Evolutionary conservation across 2,113 vertebrate genomes (phyloP).

Genomic region (Ammodytes marinus): DNA sequence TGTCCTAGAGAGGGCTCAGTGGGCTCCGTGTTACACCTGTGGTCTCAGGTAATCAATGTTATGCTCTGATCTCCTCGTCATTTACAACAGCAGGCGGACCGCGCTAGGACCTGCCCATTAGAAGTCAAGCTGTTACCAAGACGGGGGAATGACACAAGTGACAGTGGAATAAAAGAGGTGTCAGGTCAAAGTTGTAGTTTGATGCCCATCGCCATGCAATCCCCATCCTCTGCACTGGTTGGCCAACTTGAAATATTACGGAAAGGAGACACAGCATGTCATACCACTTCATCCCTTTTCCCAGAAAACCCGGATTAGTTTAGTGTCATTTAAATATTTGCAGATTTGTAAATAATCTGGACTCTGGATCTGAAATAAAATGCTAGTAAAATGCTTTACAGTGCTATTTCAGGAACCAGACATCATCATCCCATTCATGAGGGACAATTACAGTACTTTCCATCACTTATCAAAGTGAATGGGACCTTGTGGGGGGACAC

Average conservation of each 20-base stretch:
- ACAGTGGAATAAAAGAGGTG: background rate
- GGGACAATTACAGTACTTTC: constrained; percentile 47
- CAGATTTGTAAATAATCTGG: constrained; percentile 67
- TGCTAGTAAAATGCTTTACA: constrained; percentile 15
- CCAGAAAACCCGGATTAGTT: constrained; percentile 70
- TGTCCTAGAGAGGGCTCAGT: constrained; percentile 53
- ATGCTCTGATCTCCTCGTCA: constrained; percentile 44
- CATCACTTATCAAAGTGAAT: constrained; percentile 11
- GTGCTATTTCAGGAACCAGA: constrained; percentile 52
- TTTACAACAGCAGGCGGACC: constrained; percentile 15
- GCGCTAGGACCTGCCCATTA: constrained; percentile 25
- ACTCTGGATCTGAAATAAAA: constrained; percentile 3
- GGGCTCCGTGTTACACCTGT: constrained; percentile 67
- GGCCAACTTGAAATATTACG: constrained; percentile 65
- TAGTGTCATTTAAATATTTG: constrained; percentile 63
- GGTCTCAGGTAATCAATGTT: constrained; percentile 66
- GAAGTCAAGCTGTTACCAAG: constrained; percentile 45
- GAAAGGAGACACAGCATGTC: constrained; percentile 25
- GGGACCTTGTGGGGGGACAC: background rate
- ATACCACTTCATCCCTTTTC: constrained; percentile 57
- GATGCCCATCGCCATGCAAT: background rate
- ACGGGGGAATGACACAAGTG: background rate
- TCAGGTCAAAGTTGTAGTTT: background rate
- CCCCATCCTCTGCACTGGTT: constrained; percentile 14
- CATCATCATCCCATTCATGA: constrained; percentile 49